Percentiles rank a stretch among this genome's conserved stretches.
Evolutionary conservation across 2,797 vertebrate species (phyloP).

Genomic region (Poeciliopsis turneri): DNA sequence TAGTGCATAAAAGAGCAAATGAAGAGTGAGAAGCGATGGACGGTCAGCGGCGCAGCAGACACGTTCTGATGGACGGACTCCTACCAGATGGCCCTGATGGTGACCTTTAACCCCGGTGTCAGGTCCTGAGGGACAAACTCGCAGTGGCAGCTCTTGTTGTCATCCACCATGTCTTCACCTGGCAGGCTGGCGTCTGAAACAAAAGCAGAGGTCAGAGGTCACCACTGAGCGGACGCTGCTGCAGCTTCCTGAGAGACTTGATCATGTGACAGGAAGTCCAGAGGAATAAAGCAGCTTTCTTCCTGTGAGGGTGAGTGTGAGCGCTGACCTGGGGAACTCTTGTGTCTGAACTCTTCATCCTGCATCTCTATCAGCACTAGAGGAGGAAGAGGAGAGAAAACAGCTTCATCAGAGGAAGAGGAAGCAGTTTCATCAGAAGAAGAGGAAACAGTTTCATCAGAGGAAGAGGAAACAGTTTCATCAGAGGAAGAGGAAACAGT

Average conservation of each 20-base stretch:
- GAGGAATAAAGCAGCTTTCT: not conserved
- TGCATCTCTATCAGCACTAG: conserved; percentile 88
- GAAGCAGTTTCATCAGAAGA: conserved; percentile 47
- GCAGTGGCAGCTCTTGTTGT: conserved; percentile 96
- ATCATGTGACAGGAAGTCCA: conserved; percentile 11
- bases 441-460: too few species aligned
- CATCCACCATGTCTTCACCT: conserved; percentile 91
- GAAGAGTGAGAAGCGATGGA: conserved; percentile 57
- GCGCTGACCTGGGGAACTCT: conserved; percentile 83
- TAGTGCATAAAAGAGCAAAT: conserved; percentile 51
- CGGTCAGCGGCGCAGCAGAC: conserved; percentile 25
- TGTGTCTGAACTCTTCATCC: conserved; percentile 86
- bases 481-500: too few species aligned
- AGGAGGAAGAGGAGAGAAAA: conserved; percentile 56
- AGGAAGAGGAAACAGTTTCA: too few species aligned
- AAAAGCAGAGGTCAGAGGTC: conserved; percentile 32
- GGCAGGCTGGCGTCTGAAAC: conserved; percentile 91
- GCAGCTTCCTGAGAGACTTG: not conserved
- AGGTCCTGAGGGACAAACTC: conserved; percentile 95
- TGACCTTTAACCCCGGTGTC: conserved; percentile 94
- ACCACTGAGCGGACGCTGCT: not conserved
- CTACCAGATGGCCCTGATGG: conserved; percentile 97
- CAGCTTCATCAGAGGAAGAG: conserved; percentile 1
- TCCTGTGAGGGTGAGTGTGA: conserved; percentile 10
- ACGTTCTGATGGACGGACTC: conserved; percentile 36